Evolutionary conservation across 1,140 invertebrate genomes (phyloP).

Genomic region (Ephestia elutella): DNA sequence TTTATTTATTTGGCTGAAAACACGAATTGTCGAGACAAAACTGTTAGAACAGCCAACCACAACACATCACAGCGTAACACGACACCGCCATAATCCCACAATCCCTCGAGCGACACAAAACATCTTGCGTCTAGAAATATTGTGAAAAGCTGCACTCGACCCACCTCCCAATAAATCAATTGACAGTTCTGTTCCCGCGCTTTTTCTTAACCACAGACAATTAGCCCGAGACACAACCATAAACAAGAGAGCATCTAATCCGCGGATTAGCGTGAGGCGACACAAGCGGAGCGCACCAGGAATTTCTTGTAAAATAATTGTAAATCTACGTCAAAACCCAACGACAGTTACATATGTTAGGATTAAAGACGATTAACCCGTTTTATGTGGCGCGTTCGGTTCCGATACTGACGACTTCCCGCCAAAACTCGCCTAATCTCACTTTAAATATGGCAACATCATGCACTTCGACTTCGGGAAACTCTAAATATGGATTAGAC

Average conservation of each 20-base stretch:
- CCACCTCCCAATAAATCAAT: slow-evolving; percentile 47
- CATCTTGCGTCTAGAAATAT: slow-evolving; percentile 65
- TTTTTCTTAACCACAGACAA: slow-evolving; percentile 55
- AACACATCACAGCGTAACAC: slow-evolving; percentile 45
- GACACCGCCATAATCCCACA: slow-evolving; percentile 45
- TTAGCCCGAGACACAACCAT: slow-evolving; percentile 49
- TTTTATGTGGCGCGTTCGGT: slow-evolving; percentile 50
- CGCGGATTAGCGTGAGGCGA: slow-evolving; percentile 52
- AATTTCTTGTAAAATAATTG: slow-evolving; percentile 66
- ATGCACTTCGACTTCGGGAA: slow-evolving; percentile 32
- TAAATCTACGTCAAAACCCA: slow-evolving; percentile 70
- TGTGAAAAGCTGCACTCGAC: slow-evolving; percentile 50
- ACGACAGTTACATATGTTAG: slow-evolving; percentile 68
- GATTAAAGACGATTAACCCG: slow-evolving; percentile 61
- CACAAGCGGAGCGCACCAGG: slow-evolving; percentile 42
- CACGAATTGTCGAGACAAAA: slow-evolving; percentile 14
- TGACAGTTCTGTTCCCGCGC: slow-evolving; percentile 47
- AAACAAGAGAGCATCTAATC: slow-evolving; percentile 59
- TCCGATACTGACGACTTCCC: slow-evolving; percentile 45
- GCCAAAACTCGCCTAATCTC: slow-evolving; percentile 49
- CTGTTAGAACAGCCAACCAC: slow-evolving; percentile 40
- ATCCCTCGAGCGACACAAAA: slow-evolving; percentile 62
- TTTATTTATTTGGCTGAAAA: slow-evolving; percentile 1
- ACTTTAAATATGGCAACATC: slow-evolving; percentile 50
- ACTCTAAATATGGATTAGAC: slow-evolving; percentile 48